These are phyloP conservation scores for Drusus annulatus DNA, from an alignment of 1,140 invertebrate species.

Conservation along the genomic window DNA sequence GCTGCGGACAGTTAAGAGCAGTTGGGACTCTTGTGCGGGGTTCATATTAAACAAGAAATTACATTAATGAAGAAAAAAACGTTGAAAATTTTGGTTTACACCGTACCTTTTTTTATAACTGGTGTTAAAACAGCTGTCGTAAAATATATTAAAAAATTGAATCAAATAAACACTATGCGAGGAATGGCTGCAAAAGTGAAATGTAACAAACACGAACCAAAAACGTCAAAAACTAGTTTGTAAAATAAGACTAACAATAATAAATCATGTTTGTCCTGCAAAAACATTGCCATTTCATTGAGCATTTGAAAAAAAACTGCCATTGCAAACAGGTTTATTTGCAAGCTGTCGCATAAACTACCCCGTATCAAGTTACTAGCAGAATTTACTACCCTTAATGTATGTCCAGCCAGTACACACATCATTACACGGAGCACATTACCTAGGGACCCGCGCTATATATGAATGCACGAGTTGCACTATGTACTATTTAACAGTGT, in stretches of 20 bases:
- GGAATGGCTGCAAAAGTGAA: too few species aligned
- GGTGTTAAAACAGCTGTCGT: too few species aligned
- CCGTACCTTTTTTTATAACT: too few species aligned
- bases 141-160: too few species aligned
- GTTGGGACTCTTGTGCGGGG: too few species aligned
- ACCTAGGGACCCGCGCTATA: neutral
- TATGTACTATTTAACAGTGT: slow-evolving; percentile 18
- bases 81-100: too few species aligned
- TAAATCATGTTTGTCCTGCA: slow-evolving; percentile 31
- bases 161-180: too few species aligned
- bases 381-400: neutral
- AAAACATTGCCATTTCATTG: neutral
- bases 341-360: slow-evolving; percentile 30
- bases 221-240: neutral
- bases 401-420: slow-evolving; percentile 5
- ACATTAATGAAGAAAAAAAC: too few species aligned
- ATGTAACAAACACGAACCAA: neutral
- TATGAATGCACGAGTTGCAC: slow-evolving; percentile 26
- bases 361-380: slow-evolving; percentile 10
- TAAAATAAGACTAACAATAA: neutral
- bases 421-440: neutral
- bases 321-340: slow-evolving; percentile 29
- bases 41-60: too few species aligned
- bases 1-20: too few species aligned
- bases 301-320: neutral